Conservation (phyloP, 1,140 invertebrate species). For the Heliconius congener region DNA sequence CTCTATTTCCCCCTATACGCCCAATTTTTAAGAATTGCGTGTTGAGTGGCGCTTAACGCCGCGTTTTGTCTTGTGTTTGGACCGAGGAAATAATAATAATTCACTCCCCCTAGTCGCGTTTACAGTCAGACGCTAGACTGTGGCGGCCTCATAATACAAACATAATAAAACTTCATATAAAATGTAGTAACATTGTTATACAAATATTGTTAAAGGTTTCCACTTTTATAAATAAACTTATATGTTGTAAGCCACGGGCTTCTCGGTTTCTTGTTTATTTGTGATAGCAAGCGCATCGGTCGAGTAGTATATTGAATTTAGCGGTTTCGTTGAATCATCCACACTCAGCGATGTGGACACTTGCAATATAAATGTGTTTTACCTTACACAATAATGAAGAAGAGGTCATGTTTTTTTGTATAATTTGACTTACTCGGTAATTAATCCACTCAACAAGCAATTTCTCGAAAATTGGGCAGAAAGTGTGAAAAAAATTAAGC, state of each 20-base stretch:
- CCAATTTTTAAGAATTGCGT: too few species aligned
- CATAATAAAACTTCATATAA: background rate
- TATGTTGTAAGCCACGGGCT: background rate
- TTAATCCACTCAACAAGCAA: too few species aligned
- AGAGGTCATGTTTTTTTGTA: too few species aligned
- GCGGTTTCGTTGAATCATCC: slow-evolving; percentile 1
- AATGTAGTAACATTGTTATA: background rate
- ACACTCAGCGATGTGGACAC: background rate
- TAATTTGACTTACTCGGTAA: too few species aligned
- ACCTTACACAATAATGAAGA: background rate
- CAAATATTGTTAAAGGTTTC: slow-evolving; percentile 4
- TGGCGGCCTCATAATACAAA: background rate
- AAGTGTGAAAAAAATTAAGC: too few species aligned
- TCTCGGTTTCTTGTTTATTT: slow-evolving; percentile 8
- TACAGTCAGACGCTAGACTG: too few species aligned
- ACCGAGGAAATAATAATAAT: too few species aligned
- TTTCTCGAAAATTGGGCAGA: too few species aligned
- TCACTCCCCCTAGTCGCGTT: too few species aligned
- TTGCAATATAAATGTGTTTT: background rate
- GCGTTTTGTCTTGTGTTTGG: too few species aligned
- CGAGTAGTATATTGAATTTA: slow-evolving; percentile 17
- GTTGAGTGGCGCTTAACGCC: too few species aligned
- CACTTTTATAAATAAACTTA: background rate
- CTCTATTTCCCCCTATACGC: too few species aligned
- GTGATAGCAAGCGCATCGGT: slow-evolving; percentile 1